Conservation (phyloP, 2,113 vertebrate species). For the Hyaena hyaena region DNA sequence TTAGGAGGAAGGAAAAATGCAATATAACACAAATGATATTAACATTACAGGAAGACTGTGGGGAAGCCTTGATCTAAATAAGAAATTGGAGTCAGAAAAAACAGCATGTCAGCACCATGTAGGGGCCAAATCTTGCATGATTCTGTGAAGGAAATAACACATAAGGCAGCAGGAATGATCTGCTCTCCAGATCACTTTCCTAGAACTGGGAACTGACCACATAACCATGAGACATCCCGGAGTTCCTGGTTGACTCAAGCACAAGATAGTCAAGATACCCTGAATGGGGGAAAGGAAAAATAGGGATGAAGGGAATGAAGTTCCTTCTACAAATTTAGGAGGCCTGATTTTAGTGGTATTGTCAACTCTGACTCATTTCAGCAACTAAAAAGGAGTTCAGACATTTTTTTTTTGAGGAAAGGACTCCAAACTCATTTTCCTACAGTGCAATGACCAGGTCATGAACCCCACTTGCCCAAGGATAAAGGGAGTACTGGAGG, state of each 20-base stretch:
- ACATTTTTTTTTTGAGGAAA: background rate
- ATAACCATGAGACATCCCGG: background rate
- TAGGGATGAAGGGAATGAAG: background rate
- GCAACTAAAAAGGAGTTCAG: background rate
- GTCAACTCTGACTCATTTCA: background rate
- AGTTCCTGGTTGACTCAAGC: background rate
- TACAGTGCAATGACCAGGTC: background rate
- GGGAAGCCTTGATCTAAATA: background rate
- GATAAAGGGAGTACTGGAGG: background rate
- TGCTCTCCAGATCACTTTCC: background rate
- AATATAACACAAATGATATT: background rate
- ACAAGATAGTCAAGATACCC: background rate
- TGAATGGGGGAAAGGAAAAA: background rate
- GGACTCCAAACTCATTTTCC: background rate
- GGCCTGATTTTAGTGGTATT: background rate
- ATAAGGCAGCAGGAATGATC: background rate
- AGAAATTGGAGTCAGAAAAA: background rate
- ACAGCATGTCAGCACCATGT: background rate
- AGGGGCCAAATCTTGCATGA: background rate
- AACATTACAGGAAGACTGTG: background rate
- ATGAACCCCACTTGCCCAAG: background rate
- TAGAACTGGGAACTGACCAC: no score
- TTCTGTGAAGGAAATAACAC: background rate
- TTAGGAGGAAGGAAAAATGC: background rate
- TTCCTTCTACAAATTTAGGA: background rate